A percentile compares a stretch with the other conserved stretches of the same genome.
phyloP scores from a whole-genome alignment of 1,140 invertebrate species.

The Ladona fulva region DNA sequence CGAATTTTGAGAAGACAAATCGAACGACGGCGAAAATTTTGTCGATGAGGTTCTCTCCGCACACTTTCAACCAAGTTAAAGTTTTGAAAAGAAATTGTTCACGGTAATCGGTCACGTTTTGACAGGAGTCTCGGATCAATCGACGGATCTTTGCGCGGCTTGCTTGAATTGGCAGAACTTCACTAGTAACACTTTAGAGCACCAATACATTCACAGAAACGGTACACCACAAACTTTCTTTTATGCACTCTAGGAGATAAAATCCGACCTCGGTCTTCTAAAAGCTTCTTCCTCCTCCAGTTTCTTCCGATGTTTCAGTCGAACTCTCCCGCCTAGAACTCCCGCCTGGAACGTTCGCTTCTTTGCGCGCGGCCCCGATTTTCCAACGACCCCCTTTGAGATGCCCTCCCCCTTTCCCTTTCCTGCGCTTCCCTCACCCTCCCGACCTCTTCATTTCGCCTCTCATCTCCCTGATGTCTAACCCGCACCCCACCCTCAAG shows the following conservation, averaged over 20 bases:
- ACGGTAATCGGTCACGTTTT: neutral
- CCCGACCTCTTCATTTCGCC: neutral
- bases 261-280: too few relatives aligned
- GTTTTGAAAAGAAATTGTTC: too few relatives aligned
- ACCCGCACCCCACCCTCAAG: neutral
- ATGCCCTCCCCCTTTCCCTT: neutral
- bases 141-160: neutral
- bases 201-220: neutral
- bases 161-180: neutral
- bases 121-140: neutral
- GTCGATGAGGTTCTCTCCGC: too few relatives aligned
- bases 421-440: neutral
- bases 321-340: neutral
- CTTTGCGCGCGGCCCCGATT: neutral
- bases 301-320: too few relatives aligned
- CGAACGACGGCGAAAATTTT: too few relatives aligned
- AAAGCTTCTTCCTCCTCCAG: too few relatives aligned
- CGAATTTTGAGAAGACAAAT: too few relatives aligned
- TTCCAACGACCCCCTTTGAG: neutral
- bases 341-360: neutral
- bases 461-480: neutral
- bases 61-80: too few relatives aligned
- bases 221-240: neutral
- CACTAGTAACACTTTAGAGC: neutral
- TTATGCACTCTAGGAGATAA: too few relatives aligned